phyloP scores from a whole-genome alignment of 2,888 invertebrate genomes.

The Drosophila testacea region DNA sequence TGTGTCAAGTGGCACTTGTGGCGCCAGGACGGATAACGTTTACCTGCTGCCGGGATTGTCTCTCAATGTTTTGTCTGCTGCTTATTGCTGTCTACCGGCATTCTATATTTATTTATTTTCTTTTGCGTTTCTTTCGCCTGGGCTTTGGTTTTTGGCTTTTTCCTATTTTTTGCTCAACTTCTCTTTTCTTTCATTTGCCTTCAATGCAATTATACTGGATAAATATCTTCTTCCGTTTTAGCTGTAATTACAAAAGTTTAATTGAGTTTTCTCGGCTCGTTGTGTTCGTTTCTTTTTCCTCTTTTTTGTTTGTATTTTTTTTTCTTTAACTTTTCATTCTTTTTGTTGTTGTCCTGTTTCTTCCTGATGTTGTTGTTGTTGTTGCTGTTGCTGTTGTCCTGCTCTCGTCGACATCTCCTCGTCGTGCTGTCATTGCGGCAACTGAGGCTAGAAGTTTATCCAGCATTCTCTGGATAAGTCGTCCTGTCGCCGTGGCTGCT shows the following conservation, averaged over 20 bases:
- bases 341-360: conserved; percentile 34
- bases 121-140: conserved; percentile 45
- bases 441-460: conserved; percentile 70
- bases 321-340: conserved; percentile 20
- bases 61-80: conserved; percentile 41
- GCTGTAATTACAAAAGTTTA: conserved; percentile 85
- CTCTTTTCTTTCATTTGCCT: conserved; percentile 80
- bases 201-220: conserved; percentile 85
- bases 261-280: conserved; percentile 84
- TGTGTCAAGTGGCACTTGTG: conserved; percentile 66
- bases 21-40: conserved; percentile 26
- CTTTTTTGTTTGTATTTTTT: conserved; percentile 25
- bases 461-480: conserved; percentile 56
- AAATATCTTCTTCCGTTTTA: conserved; percentile 85
- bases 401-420: conserved; percentile 31
- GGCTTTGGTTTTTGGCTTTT: conserved; percentile 57
- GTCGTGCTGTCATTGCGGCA: conserved; percentile 51
- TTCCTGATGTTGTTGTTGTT: background rate
- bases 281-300: conserved; percentile 66
- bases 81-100: conserved; percentile 40
- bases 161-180: conserved; percentile 9
- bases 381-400: conserved; percentile 39
- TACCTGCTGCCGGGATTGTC: conserved; percentile 30
- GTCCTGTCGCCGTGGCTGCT: conserved; percentile 54
- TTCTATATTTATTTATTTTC: conserved; percentile 76